Percentiles rank a stretch among this genome's conserved stretches.
These are phyloP conservation scores for Crambe crambe DNA, from an alignment of 37 sponge, comb jelly and placozoan species.

Conservation along the genomic window DNA sequence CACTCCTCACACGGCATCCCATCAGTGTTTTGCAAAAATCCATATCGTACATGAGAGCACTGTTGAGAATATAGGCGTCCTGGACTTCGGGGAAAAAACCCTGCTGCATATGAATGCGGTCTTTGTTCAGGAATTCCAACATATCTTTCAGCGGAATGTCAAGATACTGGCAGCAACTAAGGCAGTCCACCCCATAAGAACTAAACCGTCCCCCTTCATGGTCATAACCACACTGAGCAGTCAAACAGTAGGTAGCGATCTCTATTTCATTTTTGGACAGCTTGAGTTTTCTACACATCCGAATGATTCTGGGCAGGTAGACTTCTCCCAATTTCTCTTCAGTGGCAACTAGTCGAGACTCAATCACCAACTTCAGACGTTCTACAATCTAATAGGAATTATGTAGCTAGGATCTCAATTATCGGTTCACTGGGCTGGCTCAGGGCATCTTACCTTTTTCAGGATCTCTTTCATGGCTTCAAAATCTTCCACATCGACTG, in stretches of 20 bases:
- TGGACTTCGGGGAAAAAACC: conserved; percentile 79
- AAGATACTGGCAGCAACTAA: conserved; percentile 14
- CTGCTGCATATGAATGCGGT: conserved; percentile 66
- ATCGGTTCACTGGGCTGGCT: no score
- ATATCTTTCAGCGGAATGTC: conserved; percentile 29
- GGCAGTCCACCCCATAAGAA: conserved; percentile 1
- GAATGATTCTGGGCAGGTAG: conserved; percentile 64
- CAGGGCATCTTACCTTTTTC: conserved; percentile 5
- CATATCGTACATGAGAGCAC: conserved; percentile 44
- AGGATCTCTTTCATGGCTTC: neutral
- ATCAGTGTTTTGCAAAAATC: conserved; percentile 60
- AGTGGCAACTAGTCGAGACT: conserved; percentile 33
- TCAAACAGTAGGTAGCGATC: conserved; percentile 31
- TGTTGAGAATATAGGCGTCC: conserved; percentile 56
- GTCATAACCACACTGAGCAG: conserved; percentile 19
- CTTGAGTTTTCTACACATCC: conserved; percentile 55
- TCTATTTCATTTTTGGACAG: conserved; percentile 58
- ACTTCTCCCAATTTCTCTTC: conserved; percentile 50
- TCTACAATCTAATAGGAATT: conserved; percentile 30
- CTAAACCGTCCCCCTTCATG: neutral
- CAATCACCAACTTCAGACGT: conserved; percentile 25
- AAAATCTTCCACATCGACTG: conserved; percentile 23
- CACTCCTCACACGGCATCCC: conserved; percentile 50
- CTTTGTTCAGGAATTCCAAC: conserved; percentile 37
- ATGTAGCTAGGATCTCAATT: neutral